Evolutionary conservation across 2,888 invertebrate genomes (phyloP), one percentile per base, ranked within the genome.

Genomic region (Panopea generosa): DNA sequence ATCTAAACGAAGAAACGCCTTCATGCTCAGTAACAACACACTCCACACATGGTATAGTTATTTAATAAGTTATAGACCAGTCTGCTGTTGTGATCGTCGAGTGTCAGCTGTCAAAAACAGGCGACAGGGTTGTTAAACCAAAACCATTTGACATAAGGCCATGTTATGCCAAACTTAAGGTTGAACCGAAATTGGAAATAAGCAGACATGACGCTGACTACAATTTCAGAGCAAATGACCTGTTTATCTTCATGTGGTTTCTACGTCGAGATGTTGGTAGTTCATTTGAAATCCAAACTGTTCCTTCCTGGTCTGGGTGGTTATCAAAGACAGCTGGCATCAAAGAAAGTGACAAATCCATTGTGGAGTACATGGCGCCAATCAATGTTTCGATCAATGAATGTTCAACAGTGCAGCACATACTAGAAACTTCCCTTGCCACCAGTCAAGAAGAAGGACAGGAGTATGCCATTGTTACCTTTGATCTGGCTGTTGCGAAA

Each of bases 401-500:
- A 38, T 67, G 52, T 45, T 16, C 77, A n/a, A 84, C 82, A 9
- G 79, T 83, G 0, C 69, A 82, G 22, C 53, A 82, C 20, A 38
- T 84, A 3, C 24, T 84, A 14, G 61, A 79, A 47, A 29, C 59
- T 2, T 84, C 80, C n/a, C 26, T 59, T 3, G 38, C 7, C 18
- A 79, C 65, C 29, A 49, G 63, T 22, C n/a, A 49, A 29, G 68
- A 45, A 38, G 70, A 68, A 14, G 75, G 70, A 3, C 79, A 82
- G 29, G n/a, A 59, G 9, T 76, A 75, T 49, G 68, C 77, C 0
- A 56, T 81, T 55, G 70, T 81, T 0, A 82, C 81, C 9, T 83
- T 82, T 63, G 72, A 83, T 45, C 24, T 82, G n/a, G 78, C 78
- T 11, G 75, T 76, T n/a, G 76, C 81, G 2, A 83, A 65, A 22